Base-by-base conservation (phyloP, 2,888 invertebrate species). In the Rhamnusium bicolor region DNA sequence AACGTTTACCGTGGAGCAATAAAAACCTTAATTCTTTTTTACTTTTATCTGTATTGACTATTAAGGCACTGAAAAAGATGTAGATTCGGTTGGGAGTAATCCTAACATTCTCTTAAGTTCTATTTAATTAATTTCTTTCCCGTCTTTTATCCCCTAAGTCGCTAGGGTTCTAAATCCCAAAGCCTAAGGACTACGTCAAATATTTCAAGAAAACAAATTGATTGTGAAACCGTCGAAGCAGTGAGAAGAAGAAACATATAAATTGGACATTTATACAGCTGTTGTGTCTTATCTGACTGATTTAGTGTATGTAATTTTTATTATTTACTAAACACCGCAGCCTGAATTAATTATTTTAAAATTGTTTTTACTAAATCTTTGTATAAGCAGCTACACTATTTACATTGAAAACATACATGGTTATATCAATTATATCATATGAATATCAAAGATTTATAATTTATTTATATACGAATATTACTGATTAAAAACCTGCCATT, bases 251-350 rank as follows among this genome's bases (percentile, higher is more conserved):
- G 8, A n/a, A 47, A 46, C 6, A 24, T 21, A 61, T 61, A 61
- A 61, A 61, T 61, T 61, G 46, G 21, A 46, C 61, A 24, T 61
- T 61, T 40, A 40, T 40, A 58, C 58, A 29, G 29, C 47, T 46
- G n/a, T 18, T 46, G 18, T 19, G 61, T 61, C 46, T 27, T 21
- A 2, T 24, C 6, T 6, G 46, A 61, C n/a, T 61, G 61, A 61
- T 61, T 61, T 61, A 61, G 19, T 21, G 46, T 18, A 19, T 16
- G 5, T 19, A 18, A 18, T 51, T 19, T 18, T 51, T 19, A 16
- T 49, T 18, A n/a, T 40, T 40, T 1, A 12, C 40, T 40, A 1
- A 5, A n/a, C n/a, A 40, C n/a, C 2, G 2, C 40, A 2, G n/a
- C 0, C n/a, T 4, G 5, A 12, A 24, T 24, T 24, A 4, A 4